Base-by-base conservation (phyloP, 2,797 vertebrate species). In the Pteronotus mesoamericanus region DNA sequence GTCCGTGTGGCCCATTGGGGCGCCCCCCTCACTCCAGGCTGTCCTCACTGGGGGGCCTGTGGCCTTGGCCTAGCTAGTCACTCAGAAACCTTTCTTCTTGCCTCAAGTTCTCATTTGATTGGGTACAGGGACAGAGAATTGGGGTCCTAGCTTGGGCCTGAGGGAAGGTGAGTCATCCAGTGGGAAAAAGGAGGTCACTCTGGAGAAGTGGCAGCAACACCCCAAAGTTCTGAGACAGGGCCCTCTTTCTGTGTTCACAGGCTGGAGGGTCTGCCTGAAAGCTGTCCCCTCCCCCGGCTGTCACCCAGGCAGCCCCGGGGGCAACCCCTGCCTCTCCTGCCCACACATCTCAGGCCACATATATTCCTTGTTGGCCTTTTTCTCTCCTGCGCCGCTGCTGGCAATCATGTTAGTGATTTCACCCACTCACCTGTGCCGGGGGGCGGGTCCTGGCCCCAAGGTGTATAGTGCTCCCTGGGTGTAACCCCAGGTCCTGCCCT, bases 341-440 rank as follows among this genome's bases (percentile, higher is more conserved):
- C 86, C 79, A 89, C 71, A 10, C 4, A 8, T 39, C 90, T 92
- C 32, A 3, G 86, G 44, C 83, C 57, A 68, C 11, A 3, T 18
- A 39, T 77, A 55, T 79, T 94, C 92, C 44, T 69, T 7, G 15
- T 22, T 89, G 87, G 94, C 72, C 78, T 84, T 90, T 88, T 92
- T 86, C 86, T 34, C 57, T 42, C 4, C 19, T 1, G 44, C 53
- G 77, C 48, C 0, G 6, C 85, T 53, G 48, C 34, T 32, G 44
- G 34, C 32, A 44, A 78, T 46, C 84, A 26, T 94, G 80, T 89
- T 57, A 75, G 75, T 29, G 83, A 51, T 61, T 88, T 78, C 42
- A 48, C 74, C 95, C 46, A 0, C 0, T 82, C 61, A 32, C 24
- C 84, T n/a, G 29, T 82, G 78, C 84, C 16, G 42, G 44, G 42